Evolutionary conservation across 2,888 invertebrate species (phyloP), one percentile per base, ranked within the genome.

Genomic region (Cremastobaeus sp.): DNA sequence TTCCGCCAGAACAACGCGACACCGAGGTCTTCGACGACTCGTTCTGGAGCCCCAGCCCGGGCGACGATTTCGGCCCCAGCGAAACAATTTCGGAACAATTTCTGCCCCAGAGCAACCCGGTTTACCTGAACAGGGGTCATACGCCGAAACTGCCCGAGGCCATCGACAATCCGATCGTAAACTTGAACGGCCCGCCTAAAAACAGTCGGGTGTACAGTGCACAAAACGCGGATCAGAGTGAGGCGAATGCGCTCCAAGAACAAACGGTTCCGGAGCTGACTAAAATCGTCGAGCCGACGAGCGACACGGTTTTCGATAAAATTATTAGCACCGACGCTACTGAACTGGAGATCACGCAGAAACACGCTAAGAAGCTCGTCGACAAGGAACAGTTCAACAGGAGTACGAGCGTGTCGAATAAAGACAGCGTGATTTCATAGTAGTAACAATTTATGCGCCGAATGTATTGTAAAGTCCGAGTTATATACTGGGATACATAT

Each of bases 1-100:
- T 86, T 17, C 83, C 87, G 0, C 82, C 82, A 1, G 86, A 87
- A 15, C 84, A 87, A 57, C 81, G 83, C 0, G 85, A 84, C 34
- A 77, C 72, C 8, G 69, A 71, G 14, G 41, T 74, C 2, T 66
- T 55, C 41, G 77, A 78, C 20, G 86, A 86, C 37, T 82, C 83
- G 0, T 84, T 84, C 39, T 85, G 85, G 83, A 66, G 48, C 17
- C 34, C 54, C 1, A 50, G 47, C 0, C 76, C 78, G 3, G 77
- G 74, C 1, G 77, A 75, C 25, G 80, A 65, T 18, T 82, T 80
- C 47, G 81, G 78, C 25, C 74, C 72, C 50, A 37, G 45, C n/a
- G 78, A 83, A 43, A 64, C 79, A 5, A 76, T 80, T 47, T 75
- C 64, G 12, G 81, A 79, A 9, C 83, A 84, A 25, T 85, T 82